These are phyloP conservation scores for Callopanchax toddi DNA, from an alignment of 2,113 vertebrate species.

Conservation along the genomic window DNA sequence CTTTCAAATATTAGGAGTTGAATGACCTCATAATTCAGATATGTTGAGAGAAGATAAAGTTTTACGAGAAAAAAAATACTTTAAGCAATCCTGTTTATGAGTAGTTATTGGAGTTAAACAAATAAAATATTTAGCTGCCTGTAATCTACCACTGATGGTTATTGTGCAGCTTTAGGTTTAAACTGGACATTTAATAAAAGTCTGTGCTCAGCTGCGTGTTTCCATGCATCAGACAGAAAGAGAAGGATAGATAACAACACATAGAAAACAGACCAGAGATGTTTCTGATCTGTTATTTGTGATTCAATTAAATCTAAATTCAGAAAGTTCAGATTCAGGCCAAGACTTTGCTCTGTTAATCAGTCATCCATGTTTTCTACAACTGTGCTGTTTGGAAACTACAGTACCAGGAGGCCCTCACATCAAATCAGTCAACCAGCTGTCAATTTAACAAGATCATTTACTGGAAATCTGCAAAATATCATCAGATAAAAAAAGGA, in stretches of 20 bases:
- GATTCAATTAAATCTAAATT: constrained; percentile 1
- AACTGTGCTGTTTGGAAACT: constrained; percentile 2
- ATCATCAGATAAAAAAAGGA: background rate
- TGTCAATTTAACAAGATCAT: background rate
- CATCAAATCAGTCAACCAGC: constrained; percentile 6
- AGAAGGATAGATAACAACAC: no score
- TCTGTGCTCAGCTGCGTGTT: background rate
- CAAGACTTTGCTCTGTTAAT: constrained; percentile 5
- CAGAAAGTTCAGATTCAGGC: constrained; percentile 1
- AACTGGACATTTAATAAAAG: background rate
- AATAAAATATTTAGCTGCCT: background rate
- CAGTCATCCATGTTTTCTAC: constrained; percentile 5
- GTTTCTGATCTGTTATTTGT: background rate
- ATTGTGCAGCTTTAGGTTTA: background rate
- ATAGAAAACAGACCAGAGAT: no score
- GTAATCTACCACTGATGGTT: background rate
- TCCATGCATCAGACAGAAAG: no score
- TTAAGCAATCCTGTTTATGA: background rate
- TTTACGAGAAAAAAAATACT: no score
- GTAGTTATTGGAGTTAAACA: background rate
- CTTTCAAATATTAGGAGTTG: background rate
- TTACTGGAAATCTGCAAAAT: constrained; percentile 11
- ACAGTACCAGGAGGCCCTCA: background rate
- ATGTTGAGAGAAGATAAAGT: no score
- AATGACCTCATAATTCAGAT: no score